A percentile compares a stretch with the other conserved stretches of the same genome.
These are phyloP conservation scores for Buceros bicornis DNA, from an alignment of 2,797 vertebrate species.

Conservation along the genomic window DNA sequence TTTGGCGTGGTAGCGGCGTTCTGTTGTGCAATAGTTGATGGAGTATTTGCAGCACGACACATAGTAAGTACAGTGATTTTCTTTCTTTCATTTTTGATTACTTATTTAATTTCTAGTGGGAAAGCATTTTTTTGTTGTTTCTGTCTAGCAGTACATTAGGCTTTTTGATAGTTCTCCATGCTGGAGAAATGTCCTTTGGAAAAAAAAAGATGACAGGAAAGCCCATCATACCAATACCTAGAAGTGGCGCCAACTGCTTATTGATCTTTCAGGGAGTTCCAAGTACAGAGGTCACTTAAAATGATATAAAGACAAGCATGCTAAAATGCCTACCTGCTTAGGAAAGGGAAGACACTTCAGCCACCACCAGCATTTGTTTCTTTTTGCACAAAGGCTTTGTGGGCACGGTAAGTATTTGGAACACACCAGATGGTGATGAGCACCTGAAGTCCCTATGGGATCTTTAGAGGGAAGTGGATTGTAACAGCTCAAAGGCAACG, in stretches of 20 bases:
- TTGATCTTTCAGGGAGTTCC: background rate
- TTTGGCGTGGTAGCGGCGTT: conserved; percentile 91
- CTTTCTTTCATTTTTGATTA: background rate
- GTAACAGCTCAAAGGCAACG: background rate
- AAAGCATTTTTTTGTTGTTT: background rate
- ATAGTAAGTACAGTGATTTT: conserved; percentile 86
- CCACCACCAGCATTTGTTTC: background rate
- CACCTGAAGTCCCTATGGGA: background rate
- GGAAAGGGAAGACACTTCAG: background rate
- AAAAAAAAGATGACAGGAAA: background rate
- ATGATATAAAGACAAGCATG: background rate
- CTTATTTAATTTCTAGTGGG: background rate
- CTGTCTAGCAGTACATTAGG: background rate
- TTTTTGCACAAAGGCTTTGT: background rate
- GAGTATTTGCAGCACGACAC: conserved; percentile 91
- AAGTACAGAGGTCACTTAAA: background rate
- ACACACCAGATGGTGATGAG: rapidly evolving
- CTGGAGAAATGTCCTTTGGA: background rate
- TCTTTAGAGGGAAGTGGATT: background rate
- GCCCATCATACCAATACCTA: background rate
- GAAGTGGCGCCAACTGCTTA: background rate
- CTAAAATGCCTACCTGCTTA: background rate
- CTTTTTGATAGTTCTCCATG: background rate
- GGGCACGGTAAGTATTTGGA: background rate
- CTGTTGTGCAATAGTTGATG: conserved; percentile 92